Evolutionary conservation across 2,888 invertebrate genomes (phyloP), one percentile per base, ranked within the genome.

Genomic region (Parochlus steinenii): DNA sequence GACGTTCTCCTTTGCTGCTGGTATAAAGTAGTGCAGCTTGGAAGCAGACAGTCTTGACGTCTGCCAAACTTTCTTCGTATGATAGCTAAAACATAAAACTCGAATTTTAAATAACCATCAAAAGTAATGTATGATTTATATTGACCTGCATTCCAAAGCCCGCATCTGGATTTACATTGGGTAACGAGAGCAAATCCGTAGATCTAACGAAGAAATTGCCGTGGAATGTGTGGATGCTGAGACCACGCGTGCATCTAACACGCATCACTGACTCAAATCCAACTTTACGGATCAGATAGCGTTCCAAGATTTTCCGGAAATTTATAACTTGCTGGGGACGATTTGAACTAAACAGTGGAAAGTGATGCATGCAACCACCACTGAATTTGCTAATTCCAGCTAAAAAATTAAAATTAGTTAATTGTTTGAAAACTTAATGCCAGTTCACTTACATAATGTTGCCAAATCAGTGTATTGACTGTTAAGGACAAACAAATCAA

Each of bases 191-290:
- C 37, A 98, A 65, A 63, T 98, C 97, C 4, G 95, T 93, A 0
- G 97, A 95, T 4, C 98, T 73, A 32, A 98, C 97, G 62, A 98
- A 98, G 71, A 95, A 95, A 62, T 97, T 97, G 25, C 98, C 98
- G 63, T 97, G 95, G 74, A 98, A 98, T 51, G 93, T 90, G 61
- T 97, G 93, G 48, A 98, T 87, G 17, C 86, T 71, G 38, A 98
- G 64, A 11, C 97, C 95, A 51, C 79, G 73, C 2, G 93, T 89
- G 53, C 93, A 95, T 5, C 97, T 69, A 44, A 98, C 80, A 47
- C 98, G 67, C 89, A 98, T 90, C 15, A 98, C 98, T 5, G 98
- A 90, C 56, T 99, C 98, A 56, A 98, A 95, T 30, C 98, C 98
- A 43, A 98, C 89, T 66, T 97, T 97, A 44, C 98, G 67, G 0